Percentiles rank a stretch among this genome's conserved stretches.
Conservation (phyloP, 2,888 invertebrate species). For the Arge pagana region DNA sequence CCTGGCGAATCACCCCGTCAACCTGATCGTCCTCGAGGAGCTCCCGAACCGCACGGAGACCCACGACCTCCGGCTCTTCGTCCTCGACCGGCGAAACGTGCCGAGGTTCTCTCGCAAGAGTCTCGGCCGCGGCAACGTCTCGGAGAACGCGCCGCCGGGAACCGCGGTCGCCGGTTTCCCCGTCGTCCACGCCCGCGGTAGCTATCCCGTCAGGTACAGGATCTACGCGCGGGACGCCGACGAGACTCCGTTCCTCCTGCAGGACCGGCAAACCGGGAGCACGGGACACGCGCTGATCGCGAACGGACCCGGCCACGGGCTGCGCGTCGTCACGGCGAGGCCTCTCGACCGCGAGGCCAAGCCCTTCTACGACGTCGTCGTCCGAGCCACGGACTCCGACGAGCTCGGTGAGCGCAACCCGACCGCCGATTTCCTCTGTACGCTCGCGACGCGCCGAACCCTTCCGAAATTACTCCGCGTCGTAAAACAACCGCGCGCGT, state of each 20-base stretch:
- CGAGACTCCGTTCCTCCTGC: slow-evolving; percentile 66
- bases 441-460: too few relatives aligned
- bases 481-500: too few relatives aligned
- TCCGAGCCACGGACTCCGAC: slow-evolving; percentile 80
- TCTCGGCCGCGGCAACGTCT: slow-evolving; percentile 71
- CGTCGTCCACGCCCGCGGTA: slow-evolving; percentile 72
- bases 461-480: too few relatives aligned
- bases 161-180: slow-evolving; percentile 74
- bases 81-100: slow-evolving; percentile 82
- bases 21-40: slow-evolving; percentile 81
- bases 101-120: slow-evolving; percentile 72
- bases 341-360: slow-evolving; percentile 80
- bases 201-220: slow-evolving; percentile 75
- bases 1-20: slow-evolving; percentile 78
- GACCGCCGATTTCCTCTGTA: too few relatives aligned
- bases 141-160: slow-evolving; percentile 77
- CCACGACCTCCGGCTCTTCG: slow-evolving; percentile 79
- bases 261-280: slow-evolving; percentile 64
- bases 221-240: slow-evolving; percentile 75
- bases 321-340: slow-evolving; percentile 75
- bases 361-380: slow-evolving; percentile 71
- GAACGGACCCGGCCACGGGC: slow-evolving; percentile 60
- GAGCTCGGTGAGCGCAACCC: too few relatives aligned
- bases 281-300: slow-evolving; percentile 53
- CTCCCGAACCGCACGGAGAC: slow-evolving; percentile 79